Conservation (phyloP, 2,797 vertebrate species). For the Gobionotothen gibberifrons region DNA sequence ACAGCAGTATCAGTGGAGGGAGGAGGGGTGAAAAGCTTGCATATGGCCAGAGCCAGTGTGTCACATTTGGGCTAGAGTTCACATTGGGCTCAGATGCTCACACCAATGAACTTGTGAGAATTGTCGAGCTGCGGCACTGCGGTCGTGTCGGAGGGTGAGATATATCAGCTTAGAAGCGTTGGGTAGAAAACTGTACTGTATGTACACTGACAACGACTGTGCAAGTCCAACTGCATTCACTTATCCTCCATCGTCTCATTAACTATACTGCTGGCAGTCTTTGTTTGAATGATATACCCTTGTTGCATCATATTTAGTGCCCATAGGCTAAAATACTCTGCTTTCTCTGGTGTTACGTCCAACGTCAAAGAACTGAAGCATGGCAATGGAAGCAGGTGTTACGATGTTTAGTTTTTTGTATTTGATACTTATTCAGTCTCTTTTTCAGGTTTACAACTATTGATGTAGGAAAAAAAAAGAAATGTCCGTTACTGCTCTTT, state of each 20-base stretch:
- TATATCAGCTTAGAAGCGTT: conserved; percentile 57
- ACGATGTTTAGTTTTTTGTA: too few species aligned
- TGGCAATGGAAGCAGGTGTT: too few species aligned
- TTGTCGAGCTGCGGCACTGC: conserved; percentile 35
- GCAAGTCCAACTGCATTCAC: conserved; percentile 6
- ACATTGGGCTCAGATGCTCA: conserved; percentile 71
- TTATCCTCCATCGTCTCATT: conserved; percentile 3
- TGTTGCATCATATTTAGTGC: too few species aligned
- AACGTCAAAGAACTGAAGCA: too few species aligned
- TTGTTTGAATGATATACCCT: background rate
- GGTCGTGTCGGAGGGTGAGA: conserved; percentile 50
- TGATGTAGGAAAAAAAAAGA: background rate
- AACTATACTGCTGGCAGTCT: background rate
- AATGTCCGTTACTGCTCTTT: conserved; percentile 39
- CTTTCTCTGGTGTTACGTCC: too few species aligned
- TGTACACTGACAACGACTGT: conserved; percentile 30
- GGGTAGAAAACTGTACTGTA: conserved; percentile 31
- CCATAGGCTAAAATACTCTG: too few species aligned
- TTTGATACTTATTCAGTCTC: too few species aligned
- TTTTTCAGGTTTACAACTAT: too few species aligned
- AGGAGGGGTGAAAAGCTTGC: conserved; percentile 71
- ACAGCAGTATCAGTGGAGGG: conserved; percentile 56
- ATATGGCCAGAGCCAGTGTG: conserved; percentile 74
- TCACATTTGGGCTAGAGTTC: conserved; percentile 70
- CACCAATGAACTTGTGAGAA: conserved; percentile 58